These are phyloP conservation scores for Orthochromis malagaraziensis DNA, from an alignment of 2,113 vertebrate genomes.

Conservation along the genomic window DNA sequence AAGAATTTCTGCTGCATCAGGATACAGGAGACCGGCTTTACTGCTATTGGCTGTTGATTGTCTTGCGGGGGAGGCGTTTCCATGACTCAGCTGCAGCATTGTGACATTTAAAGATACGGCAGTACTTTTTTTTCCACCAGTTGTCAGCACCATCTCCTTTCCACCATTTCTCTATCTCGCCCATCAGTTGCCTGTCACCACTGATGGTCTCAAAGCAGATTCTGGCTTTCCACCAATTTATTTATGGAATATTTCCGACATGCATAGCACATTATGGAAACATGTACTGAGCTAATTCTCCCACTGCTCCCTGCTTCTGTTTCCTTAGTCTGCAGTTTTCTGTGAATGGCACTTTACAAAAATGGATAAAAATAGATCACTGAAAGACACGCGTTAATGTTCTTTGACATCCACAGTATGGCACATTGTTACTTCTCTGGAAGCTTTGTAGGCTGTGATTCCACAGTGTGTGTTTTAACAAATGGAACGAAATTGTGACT, in stretches of 20 bases:
- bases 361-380: neutral
- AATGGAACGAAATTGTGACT: neutral
- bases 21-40: conserved; percentile 29
- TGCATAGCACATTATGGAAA: neutral
- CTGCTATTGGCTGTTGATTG: conserved; percentile 40
- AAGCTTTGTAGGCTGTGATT: neutral
- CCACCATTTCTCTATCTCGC: conserved; percentile 14
- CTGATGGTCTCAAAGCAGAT: neutral
- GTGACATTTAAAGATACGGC: conserved; percentile 8
- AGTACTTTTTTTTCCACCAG: neutral
- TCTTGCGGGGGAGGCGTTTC: neutral
- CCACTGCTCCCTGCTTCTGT: neutral
- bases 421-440: neutral
- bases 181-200: neutral
- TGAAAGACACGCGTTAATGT: neutral
- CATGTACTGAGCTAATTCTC: neutral
- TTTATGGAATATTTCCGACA: neutral
- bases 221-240: neutral
- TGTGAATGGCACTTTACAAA: neutral
- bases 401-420: neutral
- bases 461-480: neutral
- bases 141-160: conserved; percentile 4
- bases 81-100: conserved; percentile 62
- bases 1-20: conserved; percentile 64
- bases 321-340: neutral